Base-by-base conservation (phyloP, 1,140 invertebrate genomes). In the Asbolus verrucosus region DNA sequence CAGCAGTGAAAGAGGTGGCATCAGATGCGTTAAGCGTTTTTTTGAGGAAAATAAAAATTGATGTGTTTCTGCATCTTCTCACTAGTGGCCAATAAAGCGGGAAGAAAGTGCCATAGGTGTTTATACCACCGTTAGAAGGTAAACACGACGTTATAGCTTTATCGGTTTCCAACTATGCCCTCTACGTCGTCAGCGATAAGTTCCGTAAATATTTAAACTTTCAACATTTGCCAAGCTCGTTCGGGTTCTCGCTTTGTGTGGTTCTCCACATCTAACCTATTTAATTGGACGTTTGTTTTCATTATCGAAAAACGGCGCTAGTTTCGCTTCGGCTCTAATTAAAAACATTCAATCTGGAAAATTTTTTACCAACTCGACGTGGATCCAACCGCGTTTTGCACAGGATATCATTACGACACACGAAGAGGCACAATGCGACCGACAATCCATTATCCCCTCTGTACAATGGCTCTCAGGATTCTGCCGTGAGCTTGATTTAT, bases 191-290 rank as follows among this genome's bases (percentile, higher is more conserved):
- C 16, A 36, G 15, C 30, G 14, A 62, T 62, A 36, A 62, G 31
- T 62, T 62, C 59, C 59, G 59, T 62, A 62, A 62, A 62, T 62
- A 62, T 62, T 62, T 62, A 62, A 62, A 62, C 59, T 36, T 62
- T 62, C 59, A 39, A 21, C 59, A 60, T 60, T 60, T 60, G 30
- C 43, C 9, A 59, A 16, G 13, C 36, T 38, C 59, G 30, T 62
- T 36, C 59, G 46, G 18, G 46, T 54, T 46, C 14, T 27, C 46
- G 19, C 21, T 54, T 54, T 54, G 46, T 54, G 46, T 27, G 46
- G 46, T 54, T 54, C 19, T 24, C 46, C 46, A 54, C 46, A 54
- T 21, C 46, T 54, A 46, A 46, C 41, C 41, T n/a, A 30, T 30
- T 54, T 54, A 54, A 54, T 54, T 54, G 46, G 46, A 54, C 46